Conservation (phyloP, 2,113 vertebrate species). For the Platycercus adscitus region DNA sequence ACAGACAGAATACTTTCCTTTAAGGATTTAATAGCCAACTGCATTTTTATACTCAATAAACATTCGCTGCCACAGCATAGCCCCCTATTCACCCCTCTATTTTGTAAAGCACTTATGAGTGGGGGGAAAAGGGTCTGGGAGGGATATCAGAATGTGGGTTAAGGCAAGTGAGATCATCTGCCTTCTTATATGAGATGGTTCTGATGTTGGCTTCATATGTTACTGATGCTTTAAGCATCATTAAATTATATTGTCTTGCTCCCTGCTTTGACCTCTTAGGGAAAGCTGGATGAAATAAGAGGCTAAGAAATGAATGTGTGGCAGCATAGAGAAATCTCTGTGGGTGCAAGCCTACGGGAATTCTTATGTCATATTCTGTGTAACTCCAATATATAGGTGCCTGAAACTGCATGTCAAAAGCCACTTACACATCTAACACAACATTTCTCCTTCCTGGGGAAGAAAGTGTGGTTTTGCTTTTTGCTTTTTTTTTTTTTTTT, state of each 20-base stretch:
- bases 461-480: fast-evolving
- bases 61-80: neutral
- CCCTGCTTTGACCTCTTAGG: neutral
- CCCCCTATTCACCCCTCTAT: conserved; percentile 11
- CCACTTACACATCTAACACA: neutral
- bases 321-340: neutral
- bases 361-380: neutral
- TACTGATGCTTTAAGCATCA: neutral
- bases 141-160: neutral
- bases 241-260: neutral
- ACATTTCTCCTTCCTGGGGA: neutral
- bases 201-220: neutral
- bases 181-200: neutral
- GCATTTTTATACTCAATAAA: neutral
- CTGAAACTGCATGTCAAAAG: neutral
- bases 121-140: neutral
- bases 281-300: neutral
- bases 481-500: too few species aligned
- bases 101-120: neutral
- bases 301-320: neutral
- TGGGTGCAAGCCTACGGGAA: neutral
- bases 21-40: conserved; percentile 3
- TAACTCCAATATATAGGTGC: neutral
- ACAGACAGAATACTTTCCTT: neutral
- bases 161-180: neutral